Conservation (phyloP, 2,888 invertebrate species). For the Helleia helle region DNA sequence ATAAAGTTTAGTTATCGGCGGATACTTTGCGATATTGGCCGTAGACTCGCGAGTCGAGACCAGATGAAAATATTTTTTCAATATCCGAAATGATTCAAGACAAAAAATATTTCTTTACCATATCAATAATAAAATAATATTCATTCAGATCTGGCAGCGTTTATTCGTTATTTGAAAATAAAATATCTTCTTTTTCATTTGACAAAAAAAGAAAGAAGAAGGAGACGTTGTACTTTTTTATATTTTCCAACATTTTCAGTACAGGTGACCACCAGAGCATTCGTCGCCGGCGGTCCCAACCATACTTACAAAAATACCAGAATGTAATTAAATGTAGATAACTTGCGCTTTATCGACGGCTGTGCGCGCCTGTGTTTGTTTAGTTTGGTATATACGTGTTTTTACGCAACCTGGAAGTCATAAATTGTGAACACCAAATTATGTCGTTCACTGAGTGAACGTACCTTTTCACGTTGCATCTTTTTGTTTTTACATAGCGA, state of each 20-base stretch:
- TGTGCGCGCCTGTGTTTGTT: slow-evolving; percentile 66
- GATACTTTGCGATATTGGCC: too few relatives aligned
- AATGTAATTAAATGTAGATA: slow-evolving; percentile 73
- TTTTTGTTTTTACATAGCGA: slow-evolving; percentile 2
- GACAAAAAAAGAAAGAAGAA: too few relatives aligned
- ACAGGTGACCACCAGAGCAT: slow-evolving; percentile 47
- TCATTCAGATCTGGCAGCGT: too few relatives aligned
- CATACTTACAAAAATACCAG: slow-evolving; percentile 71
- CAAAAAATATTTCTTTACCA: too few relatives aligned
- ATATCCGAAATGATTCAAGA: too few relatives aligned
- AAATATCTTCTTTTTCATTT: too few relatives aligned
- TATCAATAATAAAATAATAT: too few relatives aligned
- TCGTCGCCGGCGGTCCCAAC: slow-evolving; percentile 58
- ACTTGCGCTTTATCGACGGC: slow-evolving; percentile 70
- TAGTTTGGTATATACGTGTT: slow-evolving; percentile 70
- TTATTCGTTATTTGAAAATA: too few relatives aligned
- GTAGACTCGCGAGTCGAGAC: too few relatives aligned
- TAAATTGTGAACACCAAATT: slow-evolving; percentile 69
- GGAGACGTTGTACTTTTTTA: too few relatives aligned
- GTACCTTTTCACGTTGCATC: slow-evolving; percentile 22
- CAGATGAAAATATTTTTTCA: too few relatives aligned
- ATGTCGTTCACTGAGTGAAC: slow-evolving; percentile 61
- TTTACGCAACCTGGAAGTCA: slow-evolving; percentile 74
- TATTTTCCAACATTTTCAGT: not conserved
- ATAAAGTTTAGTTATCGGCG: too few relatives aligned